phyloP scores from a whole-genome alignment of 2,113 vertebrate genomes.

The Cynoglossus semilaevis region DNA sequence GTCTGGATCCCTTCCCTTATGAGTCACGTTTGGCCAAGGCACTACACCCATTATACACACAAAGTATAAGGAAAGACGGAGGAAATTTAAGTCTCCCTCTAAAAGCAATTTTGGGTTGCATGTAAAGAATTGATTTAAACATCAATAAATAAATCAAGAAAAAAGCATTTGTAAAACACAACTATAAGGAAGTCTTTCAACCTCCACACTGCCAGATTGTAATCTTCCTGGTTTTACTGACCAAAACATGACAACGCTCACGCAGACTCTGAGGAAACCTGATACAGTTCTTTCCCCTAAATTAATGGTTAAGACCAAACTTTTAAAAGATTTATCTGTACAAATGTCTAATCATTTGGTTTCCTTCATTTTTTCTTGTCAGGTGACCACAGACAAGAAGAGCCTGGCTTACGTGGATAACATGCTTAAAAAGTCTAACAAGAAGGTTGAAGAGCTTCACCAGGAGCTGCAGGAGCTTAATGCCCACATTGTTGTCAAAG shows the following conservation, averaged over 20 bases:
- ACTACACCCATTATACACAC: no score
- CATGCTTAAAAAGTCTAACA: constrained; percentile 98
- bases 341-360: not conserved
- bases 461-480: constrained; percentile 97
- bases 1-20: no score
- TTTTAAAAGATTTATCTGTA: no score
- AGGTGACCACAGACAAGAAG: constrained; percentile 98
- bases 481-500: constrained; percentile 95
- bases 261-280: not conserved
- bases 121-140: no score
- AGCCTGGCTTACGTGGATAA: constrained; percentile 97
- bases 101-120: no score
- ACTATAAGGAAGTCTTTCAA: not conserved
- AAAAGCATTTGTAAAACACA: no score
- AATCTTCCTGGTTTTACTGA: not conserved
- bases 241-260: not conserved
- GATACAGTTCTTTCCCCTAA: not conserved
- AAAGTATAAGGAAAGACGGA: no score
- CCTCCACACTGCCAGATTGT: not conserved
- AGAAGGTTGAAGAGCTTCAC: constrained; percentile 96
- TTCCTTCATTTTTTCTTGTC: constrained; percentile 28
- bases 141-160: no score
- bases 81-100: no score
- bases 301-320: no score
- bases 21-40: no score